These are phyloP conservation scores for Pharmacophagus antenor DNA, from an alignment of 2,888 invertebrate species.

Conservation along the genomic window DNA sequence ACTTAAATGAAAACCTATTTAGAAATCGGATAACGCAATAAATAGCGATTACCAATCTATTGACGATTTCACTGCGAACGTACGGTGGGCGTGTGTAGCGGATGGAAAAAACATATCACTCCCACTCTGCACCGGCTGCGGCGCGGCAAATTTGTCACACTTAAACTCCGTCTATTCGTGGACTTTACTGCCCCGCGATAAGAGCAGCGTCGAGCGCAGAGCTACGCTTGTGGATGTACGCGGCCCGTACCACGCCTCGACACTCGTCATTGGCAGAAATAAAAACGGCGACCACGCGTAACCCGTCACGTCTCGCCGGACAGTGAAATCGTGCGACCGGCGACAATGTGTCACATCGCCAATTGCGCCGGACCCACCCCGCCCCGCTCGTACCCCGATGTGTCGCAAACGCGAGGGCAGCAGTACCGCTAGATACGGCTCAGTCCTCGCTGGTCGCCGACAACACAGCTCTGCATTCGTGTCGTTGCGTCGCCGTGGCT, in stretches of 20 bases:
- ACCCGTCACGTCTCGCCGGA: constrained; percentile 77
- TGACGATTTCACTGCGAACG: constrained; percentile 56
- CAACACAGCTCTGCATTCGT: constrained; percentile 55
- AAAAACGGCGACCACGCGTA: constrained; percentile 80
- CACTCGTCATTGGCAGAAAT: constrained; percentile 81
- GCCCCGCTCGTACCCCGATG: constrained; percentile 38
- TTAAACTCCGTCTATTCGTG: constrained; percentile 40
- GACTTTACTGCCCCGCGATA: constrained; percentile 51
- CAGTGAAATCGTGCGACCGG: constrained; percentile 77
- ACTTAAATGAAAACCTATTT: constrained; percentile 37
- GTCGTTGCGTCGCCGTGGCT: constrained; percentile 65
- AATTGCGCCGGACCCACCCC: constrained; percentile 46
- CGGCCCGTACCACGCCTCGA: constrained; percentile 76
- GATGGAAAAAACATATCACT: constrained; percentile 76
- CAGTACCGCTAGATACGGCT: constrained; percentile 42
- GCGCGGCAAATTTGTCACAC: constrained; percentile 47
- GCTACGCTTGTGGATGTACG: constrained; percentile 52
- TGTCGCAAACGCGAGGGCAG: constrained; percentile 32
- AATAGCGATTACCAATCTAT: constrained; percentile 43
- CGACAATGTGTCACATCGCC: constrained; percentile 75
- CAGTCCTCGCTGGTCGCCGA: constrained; percentile 51
- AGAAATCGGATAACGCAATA: constrained; percentile 58
- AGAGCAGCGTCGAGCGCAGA: constrained; percentile 42
- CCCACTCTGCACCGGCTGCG: constrained; percentile 69
- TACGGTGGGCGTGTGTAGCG: constrained; percentile 71